Base-by-base conservation (phyloP, 2,113 vertebrate genomes). In the Gadus macrocephalus region DNA sequence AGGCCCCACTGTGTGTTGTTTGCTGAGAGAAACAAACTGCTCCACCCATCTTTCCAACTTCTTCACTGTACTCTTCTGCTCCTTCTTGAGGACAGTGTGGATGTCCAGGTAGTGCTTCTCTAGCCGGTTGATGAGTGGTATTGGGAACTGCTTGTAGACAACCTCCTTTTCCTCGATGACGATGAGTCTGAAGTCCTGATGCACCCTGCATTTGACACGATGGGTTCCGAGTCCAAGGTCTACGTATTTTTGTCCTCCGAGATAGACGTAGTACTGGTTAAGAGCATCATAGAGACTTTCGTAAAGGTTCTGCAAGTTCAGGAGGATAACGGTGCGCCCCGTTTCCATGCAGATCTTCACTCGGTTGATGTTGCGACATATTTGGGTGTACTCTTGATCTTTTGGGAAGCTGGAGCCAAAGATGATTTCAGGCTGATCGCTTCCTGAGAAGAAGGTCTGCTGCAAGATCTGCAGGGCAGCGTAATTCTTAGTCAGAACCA, bases 281-380 rank as follows among this genome's bases (percentile, higher is more conserved):
- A 99, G 94, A 0, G 96, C 96, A 2, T 99, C 97, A 0, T 99
- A 99, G 15, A 99, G 94, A 84, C 97, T 99, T 93, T 99, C 97
- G 0, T 99, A 98, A 3, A 99, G 94, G 83, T 94, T 97, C 53
- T 96, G 97, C 79, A 99, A 84, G 84, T 99, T 99, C 38, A 99
- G 92, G 1, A 99, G 95, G 59, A 99, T 91, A 11, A 95, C 92
- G 61, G 77, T 95, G 81, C 91, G 91, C 59, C 97, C 97, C 0
- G 96, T 98, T 81, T 99, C 97, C 97, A 99, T 99, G 88, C 97
- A 98, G 67, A 96, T 87, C 85, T 99, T 99, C 27, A 99, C 94
- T 17, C 95, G 91, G 85, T 98, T 98, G 86, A 99, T 97, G 83
- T 97, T 96, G 61, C 94, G 89, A 89, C 97, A 99, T 76, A 99